Conservation (phyloP, 2,888 invertebrate species). For the Oxystoma pomonae region DNA sequence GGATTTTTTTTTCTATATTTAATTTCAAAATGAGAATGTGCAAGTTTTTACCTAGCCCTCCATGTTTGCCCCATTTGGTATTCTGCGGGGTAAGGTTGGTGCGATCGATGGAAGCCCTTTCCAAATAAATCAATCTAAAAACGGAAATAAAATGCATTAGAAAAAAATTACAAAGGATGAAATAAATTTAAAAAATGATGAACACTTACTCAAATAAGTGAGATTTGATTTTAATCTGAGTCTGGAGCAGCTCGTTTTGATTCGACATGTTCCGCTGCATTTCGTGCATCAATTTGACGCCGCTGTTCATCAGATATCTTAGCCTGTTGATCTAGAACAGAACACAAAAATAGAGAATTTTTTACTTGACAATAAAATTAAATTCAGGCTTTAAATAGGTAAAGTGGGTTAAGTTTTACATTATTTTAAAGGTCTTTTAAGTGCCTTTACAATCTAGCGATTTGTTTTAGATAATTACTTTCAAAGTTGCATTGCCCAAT, state of each 20-base stretch:
- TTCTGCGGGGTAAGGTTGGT: constrained; percentile 37
- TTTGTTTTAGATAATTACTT: too few species aligned
- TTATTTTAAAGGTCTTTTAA: too few species aligned
- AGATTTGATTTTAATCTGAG: constrained; percentile 50
- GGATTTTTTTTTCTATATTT: too few species aligned
- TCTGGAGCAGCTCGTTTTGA: constrained; percentile 41
- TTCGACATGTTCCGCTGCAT: constrained; percentile 39
- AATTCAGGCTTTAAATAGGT: too few species aligned
- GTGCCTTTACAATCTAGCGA: too few species aligned
- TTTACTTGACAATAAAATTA: too few species aligned
- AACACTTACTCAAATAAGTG: constrained; percentile 47
- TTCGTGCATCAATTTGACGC: constrained; percentile 51
- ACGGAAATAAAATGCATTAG: too few species aligned
- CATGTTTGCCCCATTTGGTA: constrained; percentile 22
- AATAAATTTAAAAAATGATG: constrained; percentile 9
- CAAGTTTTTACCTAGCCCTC: constrained; percentile 13
- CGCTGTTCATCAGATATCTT: constrained; percentile 66
- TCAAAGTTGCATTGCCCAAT: too few species aligned
- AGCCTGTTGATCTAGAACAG: constrained; percentile 78
- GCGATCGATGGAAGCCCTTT: constrained; percentile 25
- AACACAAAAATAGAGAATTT: too few species aligned
- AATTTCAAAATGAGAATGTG: too few species aligned
- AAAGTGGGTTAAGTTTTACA: too few species aligned
- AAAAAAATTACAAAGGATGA: background rate
- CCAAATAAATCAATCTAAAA: constrained; percentile 25